These are phyloP conservation scores for Coelopa frigida DNA, from an alignment of 1,140 invertebrate species.

Conservation along the genomic window DNA sequence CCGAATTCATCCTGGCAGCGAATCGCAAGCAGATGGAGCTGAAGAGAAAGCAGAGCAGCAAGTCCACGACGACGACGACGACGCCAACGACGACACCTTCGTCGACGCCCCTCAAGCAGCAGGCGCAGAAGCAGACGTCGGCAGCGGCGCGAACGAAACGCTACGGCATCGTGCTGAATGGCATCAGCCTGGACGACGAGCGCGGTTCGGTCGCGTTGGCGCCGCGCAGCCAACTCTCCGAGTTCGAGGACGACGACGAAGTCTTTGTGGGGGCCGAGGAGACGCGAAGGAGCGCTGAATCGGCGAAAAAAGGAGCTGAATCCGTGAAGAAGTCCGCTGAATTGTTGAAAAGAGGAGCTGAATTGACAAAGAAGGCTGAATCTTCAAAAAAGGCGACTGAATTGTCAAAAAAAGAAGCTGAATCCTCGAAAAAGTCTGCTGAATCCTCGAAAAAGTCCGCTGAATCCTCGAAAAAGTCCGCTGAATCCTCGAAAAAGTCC, in stretches of 20 bases:
- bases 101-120: constrained; percentile 8
- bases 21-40: constrained; percentile 3
- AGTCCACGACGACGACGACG: neutral
- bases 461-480: too few species aligned
- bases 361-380: too few species aligned
- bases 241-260: constrained; percentile 8
- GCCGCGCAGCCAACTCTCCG: neutral
- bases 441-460: too few species aligned
- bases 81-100: neutral
- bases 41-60: neutral
- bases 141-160: constrained; percentile 29
- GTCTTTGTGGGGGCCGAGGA: too few species aligned
- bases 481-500: too few species aligned
- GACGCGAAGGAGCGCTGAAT: too few species aligned
- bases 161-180: constrained; percentile 42
- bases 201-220: constrained; percentile 5
- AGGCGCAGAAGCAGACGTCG: constrained; percentile 11
- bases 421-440: too few species aligned
- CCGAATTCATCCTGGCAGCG: constrained; percentile 5
- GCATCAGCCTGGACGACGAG: constrained; percentile 26
- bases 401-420: too few species aligned
- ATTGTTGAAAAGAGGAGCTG: too few species aligned
- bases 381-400: too few species aligned
- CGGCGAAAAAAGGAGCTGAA: too few species aligned
- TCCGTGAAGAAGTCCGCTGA: too few species aligned